Conservation (phyloP, 2,113 vertebrate species). For the Petroica traversi region DNA sequence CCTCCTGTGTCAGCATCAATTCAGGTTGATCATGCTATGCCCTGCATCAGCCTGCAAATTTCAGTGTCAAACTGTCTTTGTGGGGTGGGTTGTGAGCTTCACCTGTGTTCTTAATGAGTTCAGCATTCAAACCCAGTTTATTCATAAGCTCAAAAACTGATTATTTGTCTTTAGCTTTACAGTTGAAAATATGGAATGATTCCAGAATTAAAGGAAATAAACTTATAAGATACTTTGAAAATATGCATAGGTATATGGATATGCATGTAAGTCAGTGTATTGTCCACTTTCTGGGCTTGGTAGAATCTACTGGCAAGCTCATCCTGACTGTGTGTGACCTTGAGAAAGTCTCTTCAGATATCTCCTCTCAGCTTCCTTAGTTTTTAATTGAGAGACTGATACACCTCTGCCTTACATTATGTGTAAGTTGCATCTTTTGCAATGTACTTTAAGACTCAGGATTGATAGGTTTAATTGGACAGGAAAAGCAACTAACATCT, state of each 20-base stretch:
- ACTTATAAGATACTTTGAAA: neutral
- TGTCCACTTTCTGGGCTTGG: neutral
- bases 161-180: neutral
- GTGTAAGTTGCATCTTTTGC: neutral
- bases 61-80: neutral
- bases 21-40: neutral
- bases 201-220: neutral
- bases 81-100: neutral
- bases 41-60: neutral
- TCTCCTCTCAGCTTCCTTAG: neutral
- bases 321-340: neutral
- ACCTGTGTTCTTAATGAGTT: neutral
- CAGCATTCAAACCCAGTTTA: neutral
- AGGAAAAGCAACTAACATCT: neutral
- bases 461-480: neutral
- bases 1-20: neutral
- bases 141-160: neutral
- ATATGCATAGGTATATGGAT: neutral
- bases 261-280: neutral
- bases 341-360: neutral
- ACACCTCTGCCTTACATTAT: neutral
- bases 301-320: neutral
- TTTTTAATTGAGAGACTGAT: neutral
- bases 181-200: neutral
- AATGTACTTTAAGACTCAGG: neutral